Conservation (phyloP, 2,888 invertebrate genomes). For the Boloria euphrosyne region DNA sequence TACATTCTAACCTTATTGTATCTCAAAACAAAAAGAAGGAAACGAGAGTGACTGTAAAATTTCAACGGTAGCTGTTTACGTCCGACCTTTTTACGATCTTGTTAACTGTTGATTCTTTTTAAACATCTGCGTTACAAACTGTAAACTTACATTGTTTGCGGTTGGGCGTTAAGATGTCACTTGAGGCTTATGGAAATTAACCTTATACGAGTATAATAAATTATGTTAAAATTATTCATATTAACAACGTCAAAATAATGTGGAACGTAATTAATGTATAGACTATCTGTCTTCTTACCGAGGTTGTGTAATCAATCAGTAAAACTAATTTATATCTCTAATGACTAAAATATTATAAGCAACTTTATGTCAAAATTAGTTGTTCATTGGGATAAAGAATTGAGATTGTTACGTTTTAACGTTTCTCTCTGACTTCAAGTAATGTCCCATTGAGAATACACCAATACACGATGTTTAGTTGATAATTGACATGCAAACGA, state of each 20-base stretch:
- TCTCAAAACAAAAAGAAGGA: constrained; percentile 48
- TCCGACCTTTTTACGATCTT: constrained; percentile 75
- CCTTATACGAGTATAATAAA: neutral
- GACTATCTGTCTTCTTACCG: neutral
- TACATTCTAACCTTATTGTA: constrained; percentile 37
- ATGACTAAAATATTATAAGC: neutral
- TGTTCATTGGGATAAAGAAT: too few species aligned
- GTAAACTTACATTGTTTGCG: constrained; percentile 76
- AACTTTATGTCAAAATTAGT: too few species aligned
- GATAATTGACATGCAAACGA: constrained; percentile 6
- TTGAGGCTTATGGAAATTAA: constrained; percentile 13
- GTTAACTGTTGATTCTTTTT: constrained; percentile 81
- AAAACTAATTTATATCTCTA: too few species aligned
- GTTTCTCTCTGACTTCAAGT: neutral
- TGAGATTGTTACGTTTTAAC: constrained; percentile 2
- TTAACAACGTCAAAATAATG: neutral
- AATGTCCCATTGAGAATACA: neutral
- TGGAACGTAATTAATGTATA: too few species aligned
- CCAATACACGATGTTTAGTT: too few species aligned
- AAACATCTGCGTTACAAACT: constrained; percentile 76
- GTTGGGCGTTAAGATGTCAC: constrained; percentile 61
- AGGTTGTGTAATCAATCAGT: neutral
- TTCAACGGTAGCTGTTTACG: constrained; percentile 76
- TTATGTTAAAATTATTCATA: neutral
- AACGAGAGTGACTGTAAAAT: constrained; percentile 73